Conservation (phyloP, 2,797 vertebrate species). For the Onychomys arenicola region DNA sequence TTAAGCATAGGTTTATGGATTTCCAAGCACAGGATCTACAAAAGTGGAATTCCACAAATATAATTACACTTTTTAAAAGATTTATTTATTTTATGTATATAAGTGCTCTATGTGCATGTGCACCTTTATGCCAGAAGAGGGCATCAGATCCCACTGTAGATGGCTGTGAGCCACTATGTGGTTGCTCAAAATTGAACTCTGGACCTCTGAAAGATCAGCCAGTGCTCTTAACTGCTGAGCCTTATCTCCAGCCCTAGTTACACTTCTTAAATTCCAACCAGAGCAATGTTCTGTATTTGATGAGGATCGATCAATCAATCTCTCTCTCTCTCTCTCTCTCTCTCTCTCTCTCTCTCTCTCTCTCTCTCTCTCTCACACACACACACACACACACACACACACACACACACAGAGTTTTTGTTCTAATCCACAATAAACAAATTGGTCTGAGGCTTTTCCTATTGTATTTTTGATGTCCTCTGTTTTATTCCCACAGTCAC, state of each 20-base stretch:
- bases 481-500: conserved; percentile 89
- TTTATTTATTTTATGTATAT: background rate
- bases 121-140: background rate
- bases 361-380: no score
- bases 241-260: background rate
- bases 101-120: background rate
- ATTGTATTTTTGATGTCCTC: background rate
- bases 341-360: no score
- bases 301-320: no score
- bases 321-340: no score
- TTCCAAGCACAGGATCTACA: background rate
- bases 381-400: no score
- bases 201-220: background rate
- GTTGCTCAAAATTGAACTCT: background rate
- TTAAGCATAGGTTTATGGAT: background rate
- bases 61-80: background rate
- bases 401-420: background rate
- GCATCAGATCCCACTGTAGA: background rate
- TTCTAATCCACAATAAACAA: conserved; percentile 16
- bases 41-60: background rate
- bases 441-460: conserved; percentile 33
- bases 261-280: conserved; percentile 11
- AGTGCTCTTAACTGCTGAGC: background rate
- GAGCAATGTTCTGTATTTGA: background rate
- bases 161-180: background rate